Percentiles rank a stretch among this genome's conserved stretches.
Conservation (phyloP, 2,888 invertebrate species). For the Sinopyrophorus schimmeli region DNA sequence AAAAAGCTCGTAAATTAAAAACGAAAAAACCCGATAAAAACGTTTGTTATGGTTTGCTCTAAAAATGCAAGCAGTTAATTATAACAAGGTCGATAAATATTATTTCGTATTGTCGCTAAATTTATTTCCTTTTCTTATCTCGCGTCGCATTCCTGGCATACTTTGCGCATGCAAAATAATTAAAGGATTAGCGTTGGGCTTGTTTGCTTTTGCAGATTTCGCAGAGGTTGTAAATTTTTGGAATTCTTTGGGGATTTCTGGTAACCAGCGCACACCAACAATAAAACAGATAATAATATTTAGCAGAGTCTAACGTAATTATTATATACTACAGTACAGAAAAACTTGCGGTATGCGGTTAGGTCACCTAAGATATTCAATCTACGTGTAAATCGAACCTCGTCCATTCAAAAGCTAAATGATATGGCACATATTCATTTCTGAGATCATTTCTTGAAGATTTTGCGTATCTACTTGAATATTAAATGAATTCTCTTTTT, state of each 20-base stretch:
- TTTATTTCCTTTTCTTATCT: conserved; percentile 27
- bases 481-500: conserved; percentile 26
- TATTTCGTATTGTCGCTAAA: conserved; percentile 14
- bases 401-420: conserved; percentile 17
- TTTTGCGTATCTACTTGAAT: neutral
- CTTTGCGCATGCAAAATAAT: conserved; percentile 16
- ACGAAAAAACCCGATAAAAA: too few species aligned
- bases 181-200: conserved; percentile 19
- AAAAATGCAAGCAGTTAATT: conserved; percentile 17
- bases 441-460: conserved; percentile 16
- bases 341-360: conserved; percentile 30
- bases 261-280: conserved; percentile 1
- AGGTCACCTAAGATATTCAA: conserved; percentile 27
- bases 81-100: conserved; percentile 24
- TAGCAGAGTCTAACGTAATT: conserved; percentile 14
- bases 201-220: conserved; percentile 13
- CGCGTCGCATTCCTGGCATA: conserved; percentile 19
- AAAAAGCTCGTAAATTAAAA: too few species aligned
- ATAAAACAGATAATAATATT: conserved; percentile 8
- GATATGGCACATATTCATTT: conserved; percentile 15
- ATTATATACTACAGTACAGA: conserved; percentile 10
- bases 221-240: conserved; percentile 12
- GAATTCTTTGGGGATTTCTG: neutral
- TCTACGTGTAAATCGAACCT: conserved; percentile 24
- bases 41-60: conserved; percentile 7